Conservation (phyloP, 2,113 vertebrate genomes). For the Sylvietta virens region DNA sequence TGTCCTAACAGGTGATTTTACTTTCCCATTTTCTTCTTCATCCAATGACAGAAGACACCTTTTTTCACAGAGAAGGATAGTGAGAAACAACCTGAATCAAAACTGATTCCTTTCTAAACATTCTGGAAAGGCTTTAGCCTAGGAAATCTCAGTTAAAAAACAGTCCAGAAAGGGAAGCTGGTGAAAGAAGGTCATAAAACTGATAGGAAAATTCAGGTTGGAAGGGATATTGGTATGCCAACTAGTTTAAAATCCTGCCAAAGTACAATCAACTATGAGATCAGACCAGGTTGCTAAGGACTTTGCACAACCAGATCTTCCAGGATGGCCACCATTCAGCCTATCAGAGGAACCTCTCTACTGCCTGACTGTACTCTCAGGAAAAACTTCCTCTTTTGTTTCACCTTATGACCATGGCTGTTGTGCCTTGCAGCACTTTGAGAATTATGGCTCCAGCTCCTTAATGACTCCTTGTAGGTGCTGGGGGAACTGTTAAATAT, state of each 20-base stretch:
- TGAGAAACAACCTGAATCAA: background rate
- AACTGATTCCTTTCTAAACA: background rate
- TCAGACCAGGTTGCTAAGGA: background rate
- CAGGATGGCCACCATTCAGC: background rate
- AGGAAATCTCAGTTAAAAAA: background rate
- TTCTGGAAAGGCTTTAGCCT: background rate
- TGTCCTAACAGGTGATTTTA: background rate
- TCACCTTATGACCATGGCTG: background rate
- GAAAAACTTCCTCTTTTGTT: background rate
- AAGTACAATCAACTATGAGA: background rate
- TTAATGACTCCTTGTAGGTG: background rate
- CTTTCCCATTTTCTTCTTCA: background rate
- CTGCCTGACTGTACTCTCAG: background rate
- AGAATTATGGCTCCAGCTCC: background rate
- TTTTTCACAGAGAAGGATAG: background rate
- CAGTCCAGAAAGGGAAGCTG: background rate
- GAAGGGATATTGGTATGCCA: background rate
- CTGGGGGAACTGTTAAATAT: background rate
- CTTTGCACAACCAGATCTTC: background rate
- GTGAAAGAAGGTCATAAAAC: background rate
- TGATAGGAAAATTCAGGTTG: background rate
- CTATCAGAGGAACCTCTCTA: background rate
- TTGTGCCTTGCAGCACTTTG: background rate
- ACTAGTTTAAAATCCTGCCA: background rate
- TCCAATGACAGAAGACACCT: background rate